A percentile compares a stretch with the other conserved stretches of the same genome.
Conservation (phyloP, 2,888 invertebrate species). For the Phorcus lineatus region DNA sequence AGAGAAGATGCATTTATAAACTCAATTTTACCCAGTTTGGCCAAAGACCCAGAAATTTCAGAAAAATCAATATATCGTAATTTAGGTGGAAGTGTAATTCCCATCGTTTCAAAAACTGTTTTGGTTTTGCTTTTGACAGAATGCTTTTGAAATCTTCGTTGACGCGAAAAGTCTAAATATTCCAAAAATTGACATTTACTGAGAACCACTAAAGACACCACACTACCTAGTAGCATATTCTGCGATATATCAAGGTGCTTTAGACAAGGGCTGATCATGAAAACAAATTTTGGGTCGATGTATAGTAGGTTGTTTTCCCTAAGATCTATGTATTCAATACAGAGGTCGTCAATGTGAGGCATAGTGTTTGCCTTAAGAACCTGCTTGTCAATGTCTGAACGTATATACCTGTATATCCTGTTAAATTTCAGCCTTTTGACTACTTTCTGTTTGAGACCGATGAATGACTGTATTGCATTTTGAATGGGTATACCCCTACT, state of each 20-base stretch:
- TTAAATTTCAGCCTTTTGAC: neutral
- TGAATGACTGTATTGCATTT: neutral
- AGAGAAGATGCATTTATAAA: neutral
- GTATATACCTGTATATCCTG: neutral
- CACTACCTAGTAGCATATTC: neutral
- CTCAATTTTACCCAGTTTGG: neutral
- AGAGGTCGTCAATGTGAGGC: neutral
- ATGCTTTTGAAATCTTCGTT: neutral
- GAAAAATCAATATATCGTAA: neutral
- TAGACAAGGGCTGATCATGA: neutral
- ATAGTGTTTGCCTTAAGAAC: neutral
- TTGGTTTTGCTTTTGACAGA: neutral
- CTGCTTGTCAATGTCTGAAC: neutral
- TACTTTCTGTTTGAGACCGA: neutral
- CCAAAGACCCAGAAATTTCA: neutral
- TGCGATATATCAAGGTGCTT: neutral
- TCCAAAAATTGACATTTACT: neutral
- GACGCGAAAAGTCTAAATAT: neutral
- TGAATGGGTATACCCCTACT: neutral
- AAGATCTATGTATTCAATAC: neutral
- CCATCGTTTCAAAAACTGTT: neutral
- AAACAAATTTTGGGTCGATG: neutral
- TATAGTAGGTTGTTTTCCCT: neutral
- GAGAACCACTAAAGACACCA: neutral
- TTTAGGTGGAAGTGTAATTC: neutral